Base-by-base conservation (phyloP, 2,888 invertebrate genomes). In the Troglohyphantes excavatus region DNA sequence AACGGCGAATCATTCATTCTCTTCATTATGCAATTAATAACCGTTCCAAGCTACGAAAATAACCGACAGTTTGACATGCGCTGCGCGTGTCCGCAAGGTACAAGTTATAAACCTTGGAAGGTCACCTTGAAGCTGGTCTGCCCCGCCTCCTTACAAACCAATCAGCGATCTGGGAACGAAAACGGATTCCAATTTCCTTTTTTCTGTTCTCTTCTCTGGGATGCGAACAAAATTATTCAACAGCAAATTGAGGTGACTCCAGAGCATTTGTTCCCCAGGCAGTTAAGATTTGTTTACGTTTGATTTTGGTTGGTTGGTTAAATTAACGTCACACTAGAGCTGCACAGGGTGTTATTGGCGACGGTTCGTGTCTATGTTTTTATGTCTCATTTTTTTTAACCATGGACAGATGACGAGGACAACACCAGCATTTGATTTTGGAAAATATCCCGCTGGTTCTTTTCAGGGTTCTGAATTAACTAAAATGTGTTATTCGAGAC, bases 11-110 rank as follows among this genome's bases (percentile, higher is more conserved):
- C 75, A 19, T 19, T 33, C 75, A 33, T 7, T 63, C 63, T 61
- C 9, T 19, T 63, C 29, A 81, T 82, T 61, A 61, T 39, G 72
- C 70, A 82, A 72, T 82, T 82, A 81, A 81, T 82, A 82, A 61
- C 33, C 82, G n/a, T 29, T n/a, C 23, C 70, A 70, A 39, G 61
- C 72, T 82, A 70, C 70, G 82, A 70, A 82, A 82, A 82, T 82
- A 82, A 68, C 59, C 17, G 59, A 61, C 23, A 61, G n/a, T 61
- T 59, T 82, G 65, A 19, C n/a, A 26, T 23, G 59, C 19, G 21
- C 27, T 67, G 67, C 27, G 19, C 84, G 84, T 84, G 84, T 19
- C 63, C 21, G 9, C n/a, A 29, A 63, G 53, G 53, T 83, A 21
- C 59, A 70, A 63, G 61, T 43, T 33, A 43, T 27, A 65, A 29